Percentiles rank a stretch among this genome's conserved stretches.
phyloP scores from a whole-genome alignment of 2,888 invertebrate genomes.

The Leucophenga montana region DNA sequence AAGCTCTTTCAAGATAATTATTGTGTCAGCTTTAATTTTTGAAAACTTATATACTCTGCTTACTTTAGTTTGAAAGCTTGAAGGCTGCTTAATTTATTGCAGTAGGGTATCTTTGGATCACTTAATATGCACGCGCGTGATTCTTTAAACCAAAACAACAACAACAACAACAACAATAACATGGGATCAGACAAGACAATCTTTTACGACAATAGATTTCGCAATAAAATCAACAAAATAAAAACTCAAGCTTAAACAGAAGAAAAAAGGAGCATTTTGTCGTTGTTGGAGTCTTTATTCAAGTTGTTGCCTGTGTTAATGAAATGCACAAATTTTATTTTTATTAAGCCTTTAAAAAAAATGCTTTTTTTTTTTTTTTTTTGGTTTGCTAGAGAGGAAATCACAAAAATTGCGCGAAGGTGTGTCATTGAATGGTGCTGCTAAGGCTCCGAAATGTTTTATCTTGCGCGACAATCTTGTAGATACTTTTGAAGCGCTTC shows the following conservation, averaged over 20 bases:
- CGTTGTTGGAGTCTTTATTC: background rate
- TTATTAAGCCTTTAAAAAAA: background rate
- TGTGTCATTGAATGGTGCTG: slow-evolving; percentile 10
- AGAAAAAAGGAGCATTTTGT: slow-evolving; percentile 11
- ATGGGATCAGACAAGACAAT: slow-evolving; percentile 4
- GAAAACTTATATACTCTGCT: background rate
- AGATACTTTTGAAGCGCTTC: background rate
- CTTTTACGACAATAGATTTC: slow-evolving; percentile 3
- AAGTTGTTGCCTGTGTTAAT: slow-evolving; percentile 16
- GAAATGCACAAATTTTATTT: slow-evolving; percentile 23
- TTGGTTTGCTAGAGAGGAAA: background rate
- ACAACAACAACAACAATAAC: background rate
- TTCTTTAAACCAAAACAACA: background rate
- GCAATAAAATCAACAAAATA: slow-evolving; percentile 13
- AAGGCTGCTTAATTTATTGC: background rate
- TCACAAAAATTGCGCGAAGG: slow-evolving; percentile 11
- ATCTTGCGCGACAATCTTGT: slow-evolving; percentile 13
- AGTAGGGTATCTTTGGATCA: background rate
- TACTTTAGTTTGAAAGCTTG: background rate
- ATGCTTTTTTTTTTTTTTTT: background rate
- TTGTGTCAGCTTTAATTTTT: background rate
- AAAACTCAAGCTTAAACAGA: background rate
- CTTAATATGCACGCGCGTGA: slow-evolving; percentile 4
- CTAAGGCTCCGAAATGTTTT: background rate
- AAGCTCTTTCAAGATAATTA: too few species aligned